Percentiles rank a stretch among this genome's conserved stretches.
These are phyloP conservation scores for Psophia crepitans DNA, from an alignment of 2,113 vertebrate species.

Conservation along the genomic window DNA sequence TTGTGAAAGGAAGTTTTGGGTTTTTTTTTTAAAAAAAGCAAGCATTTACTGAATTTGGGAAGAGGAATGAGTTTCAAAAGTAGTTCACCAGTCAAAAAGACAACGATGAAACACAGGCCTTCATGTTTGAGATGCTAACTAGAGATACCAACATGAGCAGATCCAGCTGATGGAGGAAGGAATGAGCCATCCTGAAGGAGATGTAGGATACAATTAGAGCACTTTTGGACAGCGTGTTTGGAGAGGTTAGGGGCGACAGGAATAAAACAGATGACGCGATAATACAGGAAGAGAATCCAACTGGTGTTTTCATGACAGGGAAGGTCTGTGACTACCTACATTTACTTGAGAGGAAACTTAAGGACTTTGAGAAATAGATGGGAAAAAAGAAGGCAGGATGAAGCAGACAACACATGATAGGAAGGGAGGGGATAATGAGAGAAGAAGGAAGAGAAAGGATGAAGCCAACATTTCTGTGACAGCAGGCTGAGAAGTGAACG, in stretches of 20 bases:
- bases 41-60: neutral
- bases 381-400: neutral
- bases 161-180: neutral
- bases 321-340: neutral
- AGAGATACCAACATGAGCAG: neutral
- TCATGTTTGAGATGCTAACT: neutral
- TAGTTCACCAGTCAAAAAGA: neutral
- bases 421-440: neutral
- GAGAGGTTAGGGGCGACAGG: neutral
- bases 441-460: neutral
- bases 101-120: neutral
- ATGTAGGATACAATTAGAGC: neutral
- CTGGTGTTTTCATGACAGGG: neutral
- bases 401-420: neutral
- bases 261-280: neutral
- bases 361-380: neutral
- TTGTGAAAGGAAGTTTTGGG: accelerated
- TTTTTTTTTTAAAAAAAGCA: too few relatives aligned
- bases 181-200: neutral
- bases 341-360: neutral
- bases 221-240: neutral
- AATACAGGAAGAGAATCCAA: neutral
- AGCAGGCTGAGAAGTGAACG: neutral
- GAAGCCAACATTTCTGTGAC: neutral
- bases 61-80: neutral